Conservation (phyloP, 1,140 invertebrate genomes). For the Nephila pilipes region DNA sequence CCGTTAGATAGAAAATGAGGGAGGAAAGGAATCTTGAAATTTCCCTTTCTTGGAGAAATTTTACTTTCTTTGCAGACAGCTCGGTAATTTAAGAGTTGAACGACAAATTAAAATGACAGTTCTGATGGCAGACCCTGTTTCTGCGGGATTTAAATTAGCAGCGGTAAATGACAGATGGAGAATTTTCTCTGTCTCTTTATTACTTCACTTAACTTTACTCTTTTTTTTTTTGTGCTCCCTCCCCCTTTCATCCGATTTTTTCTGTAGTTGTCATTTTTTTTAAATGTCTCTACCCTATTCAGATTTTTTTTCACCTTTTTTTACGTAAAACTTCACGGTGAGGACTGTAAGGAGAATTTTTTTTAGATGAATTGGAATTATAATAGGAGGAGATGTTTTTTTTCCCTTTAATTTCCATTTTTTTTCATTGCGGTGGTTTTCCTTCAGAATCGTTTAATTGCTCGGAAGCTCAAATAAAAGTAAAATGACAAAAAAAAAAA, state of each 20-base stretch:
- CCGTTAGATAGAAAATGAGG: background rate
- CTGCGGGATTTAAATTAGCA: constrained; percentile 73
- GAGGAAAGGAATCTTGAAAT: constrained; percentile 5
- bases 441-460: constrained; percentile 45
- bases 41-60: constrained; percentile 40
- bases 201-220: constrained; percentile 69
- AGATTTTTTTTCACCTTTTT: background rate
- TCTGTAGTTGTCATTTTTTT: constrained; percentile 7
- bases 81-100: constrained; percentile 74
- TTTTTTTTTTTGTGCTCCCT: background rate
- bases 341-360: background rate
- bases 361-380: constrained; percentile 44
- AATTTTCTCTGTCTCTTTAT: constrained; percentile 71
- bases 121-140: constrained; percentile 62
- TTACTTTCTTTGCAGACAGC: constrained; percentile 60
- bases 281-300: background rate
- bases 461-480: background rate
- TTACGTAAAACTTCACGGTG: constrained; percentile 11
- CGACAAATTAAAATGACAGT: constrained; percentile 75
- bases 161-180: constrained; percentile 72
- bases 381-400: constrained; percentile 25
- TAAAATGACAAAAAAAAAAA: background rate
- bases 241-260: constrained; percentile 28
- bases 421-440: constrained; percentile 30
- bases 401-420: background rate